Evolutionary conservation across 2,797 vertebrate genomes (phyloP), one percentile per base, ranked within the genome.

Genomic region (Sebastes diploproa): DNA sequence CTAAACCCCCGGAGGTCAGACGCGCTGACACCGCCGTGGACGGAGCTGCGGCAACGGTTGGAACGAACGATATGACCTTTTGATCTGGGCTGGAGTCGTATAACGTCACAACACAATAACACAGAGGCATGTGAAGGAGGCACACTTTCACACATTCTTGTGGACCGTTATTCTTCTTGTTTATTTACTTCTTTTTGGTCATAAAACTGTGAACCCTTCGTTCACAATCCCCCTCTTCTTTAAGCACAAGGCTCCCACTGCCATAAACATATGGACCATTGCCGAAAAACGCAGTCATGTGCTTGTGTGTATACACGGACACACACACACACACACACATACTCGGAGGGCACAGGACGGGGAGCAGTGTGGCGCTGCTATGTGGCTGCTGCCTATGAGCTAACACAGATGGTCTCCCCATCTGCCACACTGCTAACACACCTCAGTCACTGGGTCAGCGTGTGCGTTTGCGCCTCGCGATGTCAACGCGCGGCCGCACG

Each of bases 391-490:
- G 86, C 85, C 87, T 90, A 18, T 68, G 77, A 86, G 81, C 83
- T 72, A 80, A 87, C 91, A 85, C 92, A 92, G 92, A 91, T 93
- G 92, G 91, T 80, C 77, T 72, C 54, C 67, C 91, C 91, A 91
- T 94, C 91, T 93, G 91, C 85, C 65, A 22, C 83, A 42, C 79
- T 55, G 80, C 81, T 30, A 84, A 86, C 73, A 54, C 88, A 83
- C 84, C 88, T 88, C 82, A 78, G 82, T 88, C 90, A 84, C 69
- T 71, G 83, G 85, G 82, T 89, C 86, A 85, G 73, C 4, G 63
- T 75, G 83, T 75, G 78, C 75, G 38, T 80, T 74, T 86, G 77
- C 59, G 60, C 67, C 67, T 62, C 30, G 36, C 83, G 54, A 73
- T 78, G 77, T 87, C 36, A n/a, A 32, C n/a, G 70, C 12, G 6